Evolutionary conservation across 2,113 vertebrate species (phyloP).

Genomic region (Oreocharis arfaki): DNA sequence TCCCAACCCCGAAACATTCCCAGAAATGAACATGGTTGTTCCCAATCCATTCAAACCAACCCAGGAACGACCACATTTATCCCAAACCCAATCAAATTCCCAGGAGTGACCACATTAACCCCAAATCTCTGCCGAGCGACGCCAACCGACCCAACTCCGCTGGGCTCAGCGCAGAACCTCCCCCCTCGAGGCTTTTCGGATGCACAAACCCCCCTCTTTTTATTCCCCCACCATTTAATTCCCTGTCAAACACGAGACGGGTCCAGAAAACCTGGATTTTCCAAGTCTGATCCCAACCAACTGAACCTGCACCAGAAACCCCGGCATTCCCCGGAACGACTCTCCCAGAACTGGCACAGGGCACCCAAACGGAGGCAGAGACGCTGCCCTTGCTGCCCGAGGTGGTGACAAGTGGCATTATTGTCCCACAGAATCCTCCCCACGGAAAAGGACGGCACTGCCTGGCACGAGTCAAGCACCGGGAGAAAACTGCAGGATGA

Average conservation of each 20-base stretch:
- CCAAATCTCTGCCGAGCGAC: not conserved
- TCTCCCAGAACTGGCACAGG: not conserved
- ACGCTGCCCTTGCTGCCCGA: fast-evolving
- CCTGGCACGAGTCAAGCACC: not conserved
- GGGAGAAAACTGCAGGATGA: not conserved
- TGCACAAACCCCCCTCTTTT: not conserved
- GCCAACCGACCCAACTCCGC: not conserved
- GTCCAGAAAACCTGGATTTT: not conserved
- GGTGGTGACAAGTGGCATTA: fast-evolving
- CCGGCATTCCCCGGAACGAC: fast-evolving
- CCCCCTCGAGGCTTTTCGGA: fast-evolving
- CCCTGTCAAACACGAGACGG: not conserved
- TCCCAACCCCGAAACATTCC: too few species aligned
- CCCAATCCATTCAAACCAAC: too few species aligned
- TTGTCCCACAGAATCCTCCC: fast-evolving
- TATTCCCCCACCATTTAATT: fast-evolving
- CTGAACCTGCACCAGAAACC: fast-evolving
- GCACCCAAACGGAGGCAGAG: not conserved
- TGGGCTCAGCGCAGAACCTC: not conserved
- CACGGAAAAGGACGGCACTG: fast-evolving
- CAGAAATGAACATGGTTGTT: not conserved
- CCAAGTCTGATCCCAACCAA: fast-evolving
- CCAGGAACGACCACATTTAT: not conserved
- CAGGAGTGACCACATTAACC: fast-evolving
- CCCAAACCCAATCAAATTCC: not conserved